phyloP scores from a whole-genome alignment of 2,797 vertebrate genomes.

The Platalea minor region DNA sequence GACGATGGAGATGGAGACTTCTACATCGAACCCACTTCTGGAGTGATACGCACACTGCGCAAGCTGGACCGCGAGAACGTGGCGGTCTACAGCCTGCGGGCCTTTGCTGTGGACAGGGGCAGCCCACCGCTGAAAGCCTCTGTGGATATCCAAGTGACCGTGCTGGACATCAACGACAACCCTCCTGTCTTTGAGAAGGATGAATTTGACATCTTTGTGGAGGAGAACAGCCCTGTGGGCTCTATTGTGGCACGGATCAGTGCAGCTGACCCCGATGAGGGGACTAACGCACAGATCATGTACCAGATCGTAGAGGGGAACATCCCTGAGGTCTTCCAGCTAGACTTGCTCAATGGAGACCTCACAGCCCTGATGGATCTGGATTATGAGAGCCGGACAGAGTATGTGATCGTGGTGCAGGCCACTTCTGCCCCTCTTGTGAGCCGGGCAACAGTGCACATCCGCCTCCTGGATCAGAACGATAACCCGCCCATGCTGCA shows the following conservation, averaged over 20 bases:
- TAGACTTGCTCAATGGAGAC: constrained; percentile 93
- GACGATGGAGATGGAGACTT: constrained; percentile 96
- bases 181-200: constrained; percentile 94
- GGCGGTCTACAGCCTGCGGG: constrained; percentile 86
- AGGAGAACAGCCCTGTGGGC: constrained; percentile 92
- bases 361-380: constrained; percentile 89
- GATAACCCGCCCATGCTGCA: constrained; percentile 89
- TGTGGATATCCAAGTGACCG: constrained; percentile 86
- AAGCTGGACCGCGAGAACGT: constrained; percentile 95
- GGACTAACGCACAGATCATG: constrained; percentile 96
- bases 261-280: constrained; percentile 91
- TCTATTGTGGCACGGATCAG: constrained; percentile 90
- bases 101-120: constrained; percentile 90
- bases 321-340: constrained; percentile 91
- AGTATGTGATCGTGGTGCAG: constrained; percentile 95
- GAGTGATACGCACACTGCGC: constrained; percentile 89
- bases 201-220: constrained; percentile 87
- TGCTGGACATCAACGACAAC: constrained; percentile 96
- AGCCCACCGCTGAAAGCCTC: constrained; percentile 85
- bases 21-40: constrained; percentile 89
- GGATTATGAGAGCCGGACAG: constrained; percentile 90
- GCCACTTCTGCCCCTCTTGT: constrained; percentile 96
- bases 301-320: constrained; percentile 98
- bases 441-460: constrained; percentile 91
- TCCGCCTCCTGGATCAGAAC: constrained; percentile 90